Evolutionary conservation across 2,888 invertebrate genomes (phyloP).

Genomic region (Acleris emargana): DNA sequence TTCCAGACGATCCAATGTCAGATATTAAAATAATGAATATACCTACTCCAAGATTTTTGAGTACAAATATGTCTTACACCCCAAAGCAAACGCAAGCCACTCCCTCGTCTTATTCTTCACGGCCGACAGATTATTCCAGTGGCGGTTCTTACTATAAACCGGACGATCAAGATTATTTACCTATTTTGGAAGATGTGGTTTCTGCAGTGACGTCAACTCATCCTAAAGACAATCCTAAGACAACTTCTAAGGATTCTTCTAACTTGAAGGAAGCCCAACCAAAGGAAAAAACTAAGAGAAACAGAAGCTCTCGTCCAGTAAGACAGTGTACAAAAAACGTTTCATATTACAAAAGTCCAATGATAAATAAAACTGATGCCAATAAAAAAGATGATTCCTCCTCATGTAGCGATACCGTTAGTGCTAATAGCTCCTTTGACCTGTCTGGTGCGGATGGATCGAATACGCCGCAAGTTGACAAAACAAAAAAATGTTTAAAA

Average conservation of each 20-base stretch:
- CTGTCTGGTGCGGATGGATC: slow-evolving; percentile 41
- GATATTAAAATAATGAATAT: slow-evolving; percentile 83
- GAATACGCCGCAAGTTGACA: slow-evolving; percentile 44
- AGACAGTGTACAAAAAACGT: slow-evolving; percentile 76
- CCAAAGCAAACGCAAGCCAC: slow-evolving; percentile 65
- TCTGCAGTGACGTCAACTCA: slow-evolving; percentile 53
- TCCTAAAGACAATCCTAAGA: slow-evolving; percentile 43
- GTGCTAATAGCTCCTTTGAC: slow-evolving; percentile 48
- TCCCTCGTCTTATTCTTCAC: slow-evolving; percentile 73
- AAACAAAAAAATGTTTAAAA: slow-evolving; percentile 45
- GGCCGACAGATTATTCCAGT: slow-evolving; percentile 85
- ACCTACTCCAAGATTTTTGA: slow-evolving; percentile 83
- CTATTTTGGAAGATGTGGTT: slow-evolving; percentile 56
- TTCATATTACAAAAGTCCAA: slow-evolving; percentile 62
- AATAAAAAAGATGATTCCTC: slow-evolving; percentile 49
- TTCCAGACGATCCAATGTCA: slow-evolving; percentile 73
- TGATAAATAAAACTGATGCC: slow-evolving; percentile 47
- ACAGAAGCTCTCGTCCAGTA: slow-evolving; percentile 60
- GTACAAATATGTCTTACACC: slow-evolving; percentile 55
- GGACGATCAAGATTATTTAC: slow-evolving; percentile 82
- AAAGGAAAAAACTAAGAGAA: slow-evolving; percentile 34
- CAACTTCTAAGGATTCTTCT: slow-evolving; percentile 42
- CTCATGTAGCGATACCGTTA: slow-evolving; percentile 53
- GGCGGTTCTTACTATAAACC: slow-evolving; percentile 86
- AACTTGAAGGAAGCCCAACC: slow-evolving; percentile 43